A percentile compares a stretch with the other conserved stretches of the same genome.
phyloP scores from a whole-genome alignment of 2,888 invertebrate genomes.

The Agonopterix arenella region DNA sequence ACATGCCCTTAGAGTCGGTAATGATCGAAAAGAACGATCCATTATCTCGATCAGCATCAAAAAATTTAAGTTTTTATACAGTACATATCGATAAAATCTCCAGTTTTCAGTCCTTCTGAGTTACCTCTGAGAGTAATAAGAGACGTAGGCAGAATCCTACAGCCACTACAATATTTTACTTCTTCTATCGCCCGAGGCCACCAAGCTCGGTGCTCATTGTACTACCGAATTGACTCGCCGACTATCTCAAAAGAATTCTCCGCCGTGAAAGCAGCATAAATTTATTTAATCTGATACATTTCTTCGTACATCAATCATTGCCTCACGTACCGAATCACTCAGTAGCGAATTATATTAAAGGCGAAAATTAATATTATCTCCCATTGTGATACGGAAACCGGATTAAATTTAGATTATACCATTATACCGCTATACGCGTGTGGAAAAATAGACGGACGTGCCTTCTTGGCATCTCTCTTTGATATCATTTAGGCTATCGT shows the following conservation, averaged over 20 bases:
- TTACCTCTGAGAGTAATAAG: not conserved
- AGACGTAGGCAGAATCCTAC: slow-evolving; percentile 11
- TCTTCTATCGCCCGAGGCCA: slow-evolving; percentile 19
- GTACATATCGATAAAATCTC: too few relatives aligned
- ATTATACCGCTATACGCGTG: too few relatives aligned
- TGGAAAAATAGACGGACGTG: too few relatives aligned
- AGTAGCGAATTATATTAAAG: slow-evolving; percentile 30
- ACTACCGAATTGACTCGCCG: slow-evolving; percentile 60
- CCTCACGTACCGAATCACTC: slow-evolving; percentile 24
- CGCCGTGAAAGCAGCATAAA: slow-evolving; percentile 57
- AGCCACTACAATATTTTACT: not conserved
- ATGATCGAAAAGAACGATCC: too few relatives aligned
- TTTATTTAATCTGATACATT: slow-evolving; percentile 62
- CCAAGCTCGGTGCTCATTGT: slow-evolving; percentile 44
- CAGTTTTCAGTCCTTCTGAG: too few relatives aligned
- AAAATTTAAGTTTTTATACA: too few relatives aligned
- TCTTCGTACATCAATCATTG: slow-evolving; percentile 57
- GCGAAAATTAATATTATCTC: slow-evolving; percentile 29
- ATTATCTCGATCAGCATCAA: too few relatives aligned
- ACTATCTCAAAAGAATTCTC: slow-evolving; percentile 47
- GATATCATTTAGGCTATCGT: too few relatives aligned
- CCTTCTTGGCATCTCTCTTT: too few relatives aligned
- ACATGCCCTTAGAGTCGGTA: too few relatives aligned
- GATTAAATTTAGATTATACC: slow-evolving; percentile 14
- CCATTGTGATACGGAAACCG: slow-evolving; percentile 16